Base-by-base conservation (phyloP, 2,888 invertebrate genomes). In the Protodeltote pygarga region DNA sequence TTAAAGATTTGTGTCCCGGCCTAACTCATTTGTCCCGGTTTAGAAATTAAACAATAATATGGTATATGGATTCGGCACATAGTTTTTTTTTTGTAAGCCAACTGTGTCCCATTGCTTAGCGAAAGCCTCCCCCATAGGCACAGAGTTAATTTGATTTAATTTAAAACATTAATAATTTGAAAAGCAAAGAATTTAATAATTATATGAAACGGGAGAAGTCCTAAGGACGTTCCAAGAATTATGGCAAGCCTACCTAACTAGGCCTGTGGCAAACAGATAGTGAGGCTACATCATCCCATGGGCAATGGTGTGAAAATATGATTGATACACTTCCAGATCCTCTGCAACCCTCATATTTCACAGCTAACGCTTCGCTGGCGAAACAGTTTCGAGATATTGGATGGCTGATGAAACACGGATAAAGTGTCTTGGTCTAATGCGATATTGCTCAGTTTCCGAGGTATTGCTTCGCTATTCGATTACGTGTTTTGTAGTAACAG, bases 251-350 rank as follows among this genome's bases (percentile, higher is more conserved):
- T 10, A 27, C 10, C n/a, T 13, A 28, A 25, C 32, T 32, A 37
- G 9, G 55, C 35, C 62, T 65, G 70, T 41, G 14, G 8, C 32
- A 5, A 20, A 28, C n/a, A 48, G 63, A 65, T 65, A 70, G 38
- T 27, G 29, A 25, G 6, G 33, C 45, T 23, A 9, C 3, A 17
- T 23, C 24, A 25, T 32, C 16, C 33, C 45, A 38, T 25, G 16
- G 25, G 35, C 44, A 71, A 70, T 63, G 47, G 53, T 20, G 53
- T 39, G 59, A 46, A 37, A 49, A 62, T 66, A 70, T 65, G 67
- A 66, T 70, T 53, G 53, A 66, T 66, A 45, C 27, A 15, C 35
- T 49, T 48, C 42, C 60, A 65, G 44, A 47, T 37, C 35, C 25
- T 48, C 15, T 31, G 31, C 29, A 29, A 45, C 59, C 45, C 44